Base-by-base conservation (phyloP, 2,113 vertebrate genomes). In the Hirundichthys speculiger region DNA sequence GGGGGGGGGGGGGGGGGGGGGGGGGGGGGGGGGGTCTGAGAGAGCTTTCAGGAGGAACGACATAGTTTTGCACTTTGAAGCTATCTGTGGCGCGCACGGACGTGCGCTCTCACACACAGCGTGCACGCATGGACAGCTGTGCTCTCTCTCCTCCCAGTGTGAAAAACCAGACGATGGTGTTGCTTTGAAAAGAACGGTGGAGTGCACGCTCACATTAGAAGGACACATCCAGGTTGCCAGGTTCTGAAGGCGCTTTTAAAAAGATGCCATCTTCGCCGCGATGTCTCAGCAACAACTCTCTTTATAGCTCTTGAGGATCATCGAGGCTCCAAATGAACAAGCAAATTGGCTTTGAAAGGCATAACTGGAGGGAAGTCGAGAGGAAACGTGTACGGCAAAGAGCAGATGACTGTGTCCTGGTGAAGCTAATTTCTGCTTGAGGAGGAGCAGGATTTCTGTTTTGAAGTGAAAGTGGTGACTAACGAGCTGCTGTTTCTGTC, bases 1-100 rank as follows among this genome's bases (percentile, higher is more conserved):
- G n/a, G n/a, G n/a, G n/a, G n/a, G n/a, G n/a, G n/a, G n/a, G n/a
- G n/a, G n/a, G n/a, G n/a, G n/a, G n/a, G n/a, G n/a, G n/a, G n/a
- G n/a, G n/a, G n/a, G n/a, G n/a, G n/a, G n/a, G n/a, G n/a, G n/a
- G n/a, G n/a, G n/a, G n/a, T n/a, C n/a, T n/a, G n/a, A n/a, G 15
- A 19, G 27, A 22, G 12, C 56, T 72, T 38, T 69, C 34, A 64
- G 46, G n/a, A 40, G 7, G 22, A 20, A 55, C 24, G 45, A 82
- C 79, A 79, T 66, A 24, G 11, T 65, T 86, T 64, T 84, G 75
- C 75, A 83, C 76, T 86, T 73, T 77, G 30, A 34, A 34, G 30
- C 11, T 34, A 34, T 34, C 11, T 6, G 30, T 34, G 41, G 61
- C 67, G 27, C 30, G 5, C 1, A 21, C 27, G 30, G 41, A 65